Evolutionary conservation across 2,113 vertebrate species (phyloP).

Genomic region (Motacilla tschutschensis): DNA sequence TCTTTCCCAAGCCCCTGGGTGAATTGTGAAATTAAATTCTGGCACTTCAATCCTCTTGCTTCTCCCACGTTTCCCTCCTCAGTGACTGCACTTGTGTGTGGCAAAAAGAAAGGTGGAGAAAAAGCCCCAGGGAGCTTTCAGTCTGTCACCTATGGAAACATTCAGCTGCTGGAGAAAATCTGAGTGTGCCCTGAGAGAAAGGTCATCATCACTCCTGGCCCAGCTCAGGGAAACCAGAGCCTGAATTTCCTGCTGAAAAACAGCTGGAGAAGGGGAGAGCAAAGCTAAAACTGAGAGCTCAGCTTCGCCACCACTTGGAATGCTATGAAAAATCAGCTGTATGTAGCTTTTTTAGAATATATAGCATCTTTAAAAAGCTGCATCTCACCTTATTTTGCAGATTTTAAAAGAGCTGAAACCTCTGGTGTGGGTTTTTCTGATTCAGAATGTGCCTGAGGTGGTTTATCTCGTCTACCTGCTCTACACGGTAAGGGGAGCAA

Average conservation of each 20-base stretch:
- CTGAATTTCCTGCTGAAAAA: neutral
- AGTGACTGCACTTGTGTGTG: neutral
- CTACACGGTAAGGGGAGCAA: constrained; percentile 62
- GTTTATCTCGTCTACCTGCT: constrained; percentile 80
- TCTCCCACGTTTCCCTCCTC: neutral
- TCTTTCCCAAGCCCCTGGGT: neutral
- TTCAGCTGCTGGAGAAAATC: neutral
- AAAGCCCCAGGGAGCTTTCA: neutral
- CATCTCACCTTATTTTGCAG: constrained; percentile 41
- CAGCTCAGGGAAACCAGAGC: neutral
- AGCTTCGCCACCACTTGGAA: neutral
- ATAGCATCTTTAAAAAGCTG: neutral
- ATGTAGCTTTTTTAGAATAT: neutral
- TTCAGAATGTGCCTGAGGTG: constrained; percentile 75
- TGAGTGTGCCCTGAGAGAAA: neutral
- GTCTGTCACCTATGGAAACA: neutral
- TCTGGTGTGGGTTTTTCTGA: constrained; percentile 78
- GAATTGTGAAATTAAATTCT: neutral
- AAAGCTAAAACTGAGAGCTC: neutral
- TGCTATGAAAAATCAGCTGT: neutral
- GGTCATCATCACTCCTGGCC: neutral
- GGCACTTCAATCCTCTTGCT: neutral
- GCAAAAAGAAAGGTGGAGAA: neutral
- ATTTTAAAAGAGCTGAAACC: constrained; percentile 77
- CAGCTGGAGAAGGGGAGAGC: neutral